Base-by-base conservation (phyloP, 2,113 vertebrate species). In the Condylura cristata region DNA sequence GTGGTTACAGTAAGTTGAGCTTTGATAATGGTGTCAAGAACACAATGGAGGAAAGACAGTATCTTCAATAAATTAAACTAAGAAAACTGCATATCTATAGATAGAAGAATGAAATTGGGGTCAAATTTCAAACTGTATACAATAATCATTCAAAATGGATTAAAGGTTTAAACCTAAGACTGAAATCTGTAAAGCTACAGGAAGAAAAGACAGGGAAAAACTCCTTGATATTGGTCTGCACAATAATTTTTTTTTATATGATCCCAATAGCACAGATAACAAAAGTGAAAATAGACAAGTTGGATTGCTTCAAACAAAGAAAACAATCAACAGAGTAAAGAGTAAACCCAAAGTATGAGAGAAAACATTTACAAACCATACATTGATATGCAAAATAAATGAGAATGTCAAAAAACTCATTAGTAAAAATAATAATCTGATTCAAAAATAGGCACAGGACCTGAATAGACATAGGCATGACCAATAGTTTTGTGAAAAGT, bases 361-460 rank as follows among this genome's bases (percentile, higher is more conserved):
- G 65, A 72, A 48, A 72, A 90, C 72, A 90, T 90, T 72, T 90
- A n/a, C n/a, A 72, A 90, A 72, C 26, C 53, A 48, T 71, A 20
- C 60, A 72, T 72, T 10, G 81, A 56, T 60, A 60, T 60, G 20
- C 24, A 60, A 60, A 60, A 60, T 60, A 58, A 6, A 60, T 60
- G 24, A 60, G 11, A 7, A 26, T 8, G 6, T 26, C 56, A 51
- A 51, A 51, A 13, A 60, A 60, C 24, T 60, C 56, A 60, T 24
- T 26, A 60, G 56, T 26, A 60, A 60, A 60, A 60, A 7, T 60
- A 70, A 56, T 39, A 16, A 56, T 26, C 16, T 10, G 26, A 70
- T 53, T 37, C 11, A 53, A 22, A 56, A 39, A 30, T 56, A 24
- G 34, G 65, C 65, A 85, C 39, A 85, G 22, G 70, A 70, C 26